phyloP scores from a whole-genome alignment of 1,140 invertebrate genomes.

The Nylanderia fulva region DNA sequence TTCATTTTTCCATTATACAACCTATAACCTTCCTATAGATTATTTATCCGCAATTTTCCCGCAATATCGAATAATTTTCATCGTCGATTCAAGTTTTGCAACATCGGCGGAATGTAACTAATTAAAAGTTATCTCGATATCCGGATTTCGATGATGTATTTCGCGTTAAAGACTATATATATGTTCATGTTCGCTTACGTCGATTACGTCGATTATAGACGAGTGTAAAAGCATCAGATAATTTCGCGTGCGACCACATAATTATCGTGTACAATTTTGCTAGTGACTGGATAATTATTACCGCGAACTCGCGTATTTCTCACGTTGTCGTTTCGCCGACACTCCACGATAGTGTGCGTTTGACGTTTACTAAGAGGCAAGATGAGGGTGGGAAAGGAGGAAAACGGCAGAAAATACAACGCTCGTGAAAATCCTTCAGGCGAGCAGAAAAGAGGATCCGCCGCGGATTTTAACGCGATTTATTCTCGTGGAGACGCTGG shows the following conservation, averaged over 20 bases:
- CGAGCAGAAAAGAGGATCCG: background rate
- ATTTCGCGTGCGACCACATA: background rate
- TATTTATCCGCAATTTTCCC: background rate
- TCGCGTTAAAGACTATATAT: background rate
- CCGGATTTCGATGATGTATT: background rate
- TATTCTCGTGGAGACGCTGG: background rate
- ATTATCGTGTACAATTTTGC: slow-evolving; percentile 10
- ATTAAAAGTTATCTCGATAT: slow-evolving; percentile 41
- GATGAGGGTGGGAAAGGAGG: no score
- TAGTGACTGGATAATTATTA: slow-evolving; percentile 9
- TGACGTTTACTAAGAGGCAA: slow-evolving; percentile 44
- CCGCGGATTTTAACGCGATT: background rate
- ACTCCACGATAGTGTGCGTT: slow-evolving; percentile 16
- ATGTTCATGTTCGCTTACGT: background rate
- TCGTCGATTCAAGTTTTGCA: background rate
- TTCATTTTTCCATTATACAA: no score
- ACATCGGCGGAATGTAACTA: slow-evolving; percentile 10
- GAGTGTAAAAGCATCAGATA: background rate
- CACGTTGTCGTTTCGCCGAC: slow-evolving; percentile 9
- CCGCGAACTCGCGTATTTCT: slow-evolving; percentile 36
- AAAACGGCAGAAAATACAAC: slow-evolving; percentile 13
- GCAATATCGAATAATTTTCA: background rate
- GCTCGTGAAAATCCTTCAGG: background rate
- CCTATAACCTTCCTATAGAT: background rate
- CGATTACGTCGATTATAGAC: background rate